Conservation (phyloP, 2,113 vertebrate genomes). For the Phrynosoma platyrhinos region DNA sequence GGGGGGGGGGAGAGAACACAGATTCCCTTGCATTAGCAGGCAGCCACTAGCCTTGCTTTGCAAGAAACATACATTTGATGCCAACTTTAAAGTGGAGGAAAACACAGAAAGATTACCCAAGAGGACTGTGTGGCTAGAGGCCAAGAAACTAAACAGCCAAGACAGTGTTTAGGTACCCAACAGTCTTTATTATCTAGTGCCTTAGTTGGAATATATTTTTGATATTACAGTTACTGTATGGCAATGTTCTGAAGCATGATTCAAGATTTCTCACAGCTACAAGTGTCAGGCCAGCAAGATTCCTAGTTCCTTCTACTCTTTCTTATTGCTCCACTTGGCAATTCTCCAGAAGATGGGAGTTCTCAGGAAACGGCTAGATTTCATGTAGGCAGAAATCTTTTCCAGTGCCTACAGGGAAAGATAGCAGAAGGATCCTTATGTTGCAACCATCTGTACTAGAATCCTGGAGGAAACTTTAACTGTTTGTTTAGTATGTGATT, state of each 20-base stretch:
- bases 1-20: too few species aligned
- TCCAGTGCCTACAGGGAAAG: conserved; percentile 76
- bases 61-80: too few species aligned
- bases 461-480: not conserved
- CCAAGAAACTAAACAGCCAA: not conserved
- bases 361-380: conserved; percentile 63
- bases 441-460: not conserved
- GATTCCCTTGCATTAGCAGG: not conserved
- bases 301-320: conserved; percentile 22
- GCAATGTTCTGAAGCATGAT: too few species aligned
- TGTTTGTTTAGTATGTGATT: not conserved
- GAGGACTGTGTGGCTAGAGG: too few species aligned
- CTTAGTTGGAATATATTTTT: not conserved
- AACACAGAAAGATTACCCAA: too few species aligned
- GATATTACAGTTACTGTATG: not conserved
- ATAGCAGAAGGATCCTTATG: not conserved
- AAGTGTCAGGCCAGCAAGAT: not conserved
- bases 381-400: conserved; percentile 83
- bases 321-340: conserved; percentile 55
- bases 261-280: not conserved
- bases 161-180: not conserved
- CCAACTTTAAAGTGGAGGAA: too few species aligned
- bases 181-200: not conserved
- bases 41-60: too few species aligned
- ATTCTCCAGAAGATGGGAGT: conserved; percentile 43